Conservation (phyloP, 2,888 invertebrate species). For the Microctonus brassicae region DNA sequence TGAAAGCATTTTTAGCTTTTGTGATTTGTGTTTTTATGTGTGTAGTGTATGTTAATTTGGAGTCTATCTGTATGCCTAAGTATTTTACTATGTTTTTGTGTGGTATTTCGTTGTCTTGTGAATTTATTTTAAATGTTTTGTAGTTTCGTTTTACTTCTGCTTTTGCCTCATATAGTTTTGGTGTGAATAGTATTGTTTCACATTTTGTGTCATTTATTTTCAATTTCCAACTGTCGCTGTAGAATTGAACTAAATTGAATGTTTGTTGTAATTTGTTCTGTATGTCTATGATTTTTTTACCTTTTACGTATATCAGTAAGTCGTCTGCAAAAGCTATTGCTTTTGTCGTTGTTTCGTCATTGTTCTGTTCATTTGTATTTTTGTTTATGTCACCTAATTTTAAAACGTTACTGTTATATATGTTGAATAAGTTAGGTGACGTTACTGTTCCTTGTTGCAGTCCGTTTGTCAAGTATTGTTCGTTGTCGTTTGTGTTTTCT, state of each 20-base stretch:
- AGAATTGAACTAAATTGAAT: slow-evolving; percentile 2
- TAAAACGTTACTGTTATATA: slow-evolving; percentile 32
- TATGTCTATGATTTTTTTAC: slow-evolving; percentile 4
- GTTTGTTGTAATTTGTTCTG: slow-evolving; percentile 15
- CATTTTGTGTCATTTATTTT: slow-evolving; percentile 30
- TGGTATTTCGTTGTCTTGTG: background rate
- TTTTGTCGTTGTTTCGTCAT: slow-evolving; percentile 3
- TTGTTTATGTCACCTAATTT: background rate
- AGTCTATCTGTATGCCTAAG: background rate
- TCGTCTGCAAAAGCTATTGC: slow-evolving; percentile 43
- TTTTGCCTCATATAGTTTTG: background rate
- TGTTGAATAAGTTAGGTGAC: slow-evolving; percentile 35
- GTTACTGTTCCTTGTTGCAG: slow-evolving; percentile 35
- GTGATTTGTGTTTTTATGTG: no score
- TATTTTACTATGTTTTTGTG: background rate
- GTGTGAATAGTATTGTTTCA: slow-evolving; percentile 29
- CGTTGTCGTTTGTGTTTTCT: no score
- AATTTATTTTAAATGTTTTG: background rate
- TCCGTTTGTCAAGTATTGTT: background rate
- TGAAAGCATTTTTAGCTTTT: no score
- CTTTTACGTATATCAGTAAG: slow-evolving; percentile 30
- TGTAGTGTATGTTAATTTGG: no score
- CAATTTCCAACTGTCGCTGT: slow-evolving; percentile 27
- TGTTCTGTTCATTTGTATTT: background rate
- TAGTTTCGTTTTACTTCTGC: background rate